These are phyloP conservation scores for Paguma larvata DNA, from an alignment of 2,797 vertebrate species.

Conservation along the genomic window DNA sequence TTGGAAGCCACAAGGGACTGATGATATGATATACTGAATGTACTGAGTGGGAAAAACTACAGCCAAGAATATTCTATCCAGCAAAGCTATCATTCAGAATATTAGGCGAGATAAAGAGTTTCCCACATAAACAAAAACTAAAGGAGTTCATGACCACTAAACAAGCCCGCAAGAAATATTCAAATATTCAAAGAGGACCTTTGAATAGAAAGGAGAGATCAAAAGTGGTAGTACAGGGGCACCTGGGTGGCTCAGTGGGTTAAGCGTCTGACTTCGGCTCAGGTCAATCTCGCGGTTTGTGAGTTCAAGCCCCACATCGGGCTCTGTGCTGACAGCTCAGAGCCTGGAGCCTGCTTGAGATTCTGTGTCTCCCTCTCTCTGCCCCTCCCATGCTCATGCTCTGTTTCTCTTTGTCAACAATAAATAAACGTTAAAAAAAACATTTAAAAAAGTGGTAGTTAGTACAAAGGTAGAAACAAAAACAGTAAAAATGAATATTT, in stretches of 20 bases:
- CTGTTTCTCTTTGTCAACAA: too few species aligned
- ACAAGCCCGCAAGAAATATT: neutral
- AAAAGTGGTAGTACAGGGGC: neutral
- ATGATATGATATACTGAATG: neutral
- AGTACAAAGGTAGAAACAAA: neutral
- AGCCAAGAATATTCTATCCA: neutral
- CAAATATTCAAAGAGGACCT: neutral
- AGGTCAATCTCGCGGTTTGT: too few species aligned
- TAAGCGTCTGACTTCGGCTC: too few species aligned
- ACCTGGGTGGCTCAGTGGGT: too few species aligned
- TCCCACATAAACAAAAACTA: neutral
- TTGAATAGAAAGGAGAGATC: neutral
- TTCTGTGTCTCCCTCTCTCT: too few species aligned
- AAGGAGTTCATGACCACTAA: neutral
- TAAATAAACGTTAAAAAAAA: too few species aligned
- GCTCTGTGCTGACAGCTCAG: too few species aligned
- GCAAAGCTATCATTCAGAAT: neutral
- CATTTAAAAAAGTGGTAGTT: neutral
- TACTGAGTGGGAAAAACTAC: neutral
- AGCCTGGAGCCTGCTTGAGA: too few species aligned
- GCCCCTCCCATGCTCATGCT: too few species aligned
- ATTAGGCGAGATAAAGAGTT: neutral
- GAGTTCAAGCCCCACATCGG: too few species aligned
- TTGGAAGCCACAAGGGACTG: neutral
- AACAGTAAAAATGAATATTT: neutral